Percentiles rank a stretch among this genome's conserved stretches.
Evolutionary conservation across 2,113 vertebrate species (phyloP).

Genomic region (Prunella fulvescens): DNA sequence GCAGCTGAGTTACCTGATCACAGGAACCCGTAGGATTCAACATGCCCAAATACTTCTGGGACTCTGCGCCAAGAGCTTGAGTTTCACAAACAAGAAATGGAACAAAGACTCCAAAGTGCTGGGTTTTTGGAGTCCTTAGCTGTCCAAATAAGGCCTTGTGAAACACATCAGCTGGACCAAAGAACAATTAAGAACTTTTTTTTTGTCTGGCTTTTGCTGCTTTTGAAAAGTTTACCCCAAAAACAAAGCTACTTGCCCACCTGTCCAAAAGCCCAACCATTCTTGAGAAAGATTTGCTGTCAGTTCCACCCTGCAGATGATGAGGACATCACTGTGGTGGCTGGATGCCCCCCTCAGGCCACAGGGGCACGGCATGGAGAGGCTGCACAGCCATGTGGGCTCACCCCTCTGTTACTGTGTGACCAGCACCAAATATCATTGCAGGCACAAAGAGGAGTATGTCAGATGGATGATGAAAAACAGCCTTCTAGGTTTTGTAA

Average conservation of each 20-base stretch:
- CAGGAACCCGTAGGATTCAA: not conserved
- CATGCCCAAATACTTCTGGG: not conserved
- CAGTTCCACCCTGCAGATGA: not conserved
- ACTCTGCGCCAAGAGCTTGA: not conserved
- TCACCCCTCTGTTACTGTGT: not conserved
- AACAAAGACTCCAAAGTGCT: not conserved
- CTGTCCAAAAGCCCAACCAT: not conserved
- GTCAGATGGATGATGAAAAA: not conserved
- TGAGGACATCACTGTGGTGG: not conserved
- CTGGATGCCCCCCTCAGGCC: not conserved
- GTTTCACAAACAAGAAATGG: not conserved
- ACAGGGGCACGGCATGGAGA: not conserved
- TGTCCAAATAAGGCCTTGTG: not conserved
- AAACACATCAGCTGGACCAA: not conserved
- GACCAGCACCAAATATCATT: not conserved
- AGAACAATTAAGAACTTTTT: not conserved
- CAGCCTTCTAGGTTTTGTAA: not conserved
- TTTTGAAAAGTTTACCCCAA: not conserved
- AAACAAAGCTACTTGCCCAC: not conserved
- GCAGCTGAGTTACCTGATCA: not conserved
- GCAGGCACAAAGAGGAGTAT: not conserved
- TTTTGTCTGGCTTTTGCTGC: not conserved
- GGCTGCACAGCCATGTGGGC: rapidly evolving
- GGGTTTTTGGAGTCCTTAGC: not conserved
- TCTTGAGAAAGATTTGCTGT: not conserved